phyloP scores from a whole-genome alignment of 1,140 invertebrate species.

The Rhopalosiphum padi region DNA sequence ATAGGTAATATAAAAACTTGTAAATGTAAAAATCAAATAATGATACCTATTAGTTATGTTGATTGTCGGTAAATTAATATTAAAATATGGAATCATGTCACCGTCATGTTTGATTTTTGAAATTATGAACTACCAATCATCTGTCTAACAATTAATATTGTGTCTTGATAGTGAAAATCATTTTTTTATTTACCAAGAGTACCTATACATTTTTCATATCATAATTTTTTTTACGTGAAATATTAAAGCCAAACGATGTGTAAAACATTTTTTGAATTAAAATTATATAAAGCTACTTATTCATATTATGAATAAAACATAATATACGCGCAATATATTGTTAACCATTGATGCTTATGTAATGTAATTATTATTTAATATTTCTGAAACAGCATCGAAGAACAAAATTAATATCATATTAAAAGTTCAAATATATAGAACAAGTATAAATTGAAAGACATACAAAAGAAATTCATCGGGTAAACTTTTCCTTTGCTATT shows the following conservation, averaged over 20 bases:
- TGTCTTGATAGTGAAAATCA: neutral
- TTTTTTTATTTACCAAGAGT: neutral
- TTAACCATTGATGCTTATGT: neutral
- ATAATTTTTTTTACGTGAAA: neutral
- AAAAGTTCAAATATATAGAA: neutral
- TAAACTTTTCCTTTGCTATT: neutral
- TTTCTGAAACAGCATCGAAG: neutral
- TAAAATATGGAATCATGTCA: neutral
- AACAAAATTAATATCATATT: neutral
- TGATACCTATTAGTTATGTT: neutral
- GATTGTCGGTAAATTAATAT: neutral
- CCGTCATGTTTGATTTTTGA: neutral
- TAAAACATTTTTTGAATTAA: neutral
- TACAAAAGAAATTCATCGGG: neutral
- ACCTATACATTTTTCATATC: too few relatives aligned
- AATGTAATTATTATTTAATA: neutral
- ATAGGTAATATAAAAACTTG: neutral
- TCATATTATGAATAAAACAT: neutral
- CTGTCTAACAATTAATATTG: neutral
- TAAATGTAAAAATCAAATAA: neutral
- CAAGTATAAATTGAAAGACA: neutral
- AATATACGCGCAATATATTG: neutral
- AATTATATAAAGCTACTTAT: neutral
- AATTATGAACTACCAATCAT: neutral
- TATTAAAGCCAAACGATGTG: neutral